Conservation (phyloP, 2,888 invertebrate genomes). For the Pachymerium ferrugineum region DNA sequence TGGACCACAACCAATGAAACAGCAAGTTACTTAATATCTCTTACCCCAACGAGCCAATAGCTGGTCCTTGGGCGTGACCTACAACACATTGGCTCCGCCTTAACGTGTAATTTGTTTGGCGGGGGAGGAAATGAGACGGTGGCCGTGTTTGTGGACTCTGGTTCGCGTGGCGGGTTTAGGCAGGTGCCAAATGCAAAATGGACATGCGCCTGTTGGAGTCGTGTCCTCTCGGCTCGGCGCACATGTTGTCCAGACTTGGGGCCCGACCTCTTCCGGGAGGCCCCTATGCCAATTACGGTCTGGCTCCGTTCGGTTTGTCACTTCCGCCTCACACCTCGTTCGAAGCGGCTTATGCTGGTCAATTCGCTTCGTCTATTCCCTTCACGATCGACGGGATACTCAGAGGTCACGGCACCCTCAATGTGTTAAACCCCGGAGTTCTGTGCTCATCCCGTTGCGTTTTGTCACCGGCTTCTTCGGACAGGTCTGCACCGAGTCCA, state of each 20-base stretch:
- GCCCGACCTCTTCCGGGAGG: background rate
- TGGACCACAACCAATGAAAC: background rate
- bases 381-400: slow-evolving; percentile 13
- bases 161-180: slow-evolving; percentile 13
- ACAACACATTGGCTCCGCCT: background rate
- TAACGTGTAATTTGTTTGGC: slow-evolving; percentile 1
- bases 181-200: slow-evolving; percentile 8
- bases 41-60: background rate
- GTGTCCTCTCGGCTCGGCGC: slow-evolving; percentile 13
- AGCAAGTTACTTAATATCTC: background rate
- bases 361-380: slow-evolving; percentile 4
- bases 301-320: background rate
- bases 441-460: background rate
- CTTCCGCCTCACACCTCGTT: slow-evolving; percentile 4
- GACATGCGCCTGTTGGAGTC: slow-evolving; percentile 9
- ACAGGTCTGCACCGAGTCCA: background rate
- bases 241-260: background rate
- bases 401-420: background rate
- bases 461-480: background rate
- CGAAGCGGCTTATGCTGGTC: background rate
- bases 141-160: background rate
- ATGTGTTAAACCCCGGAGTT: background rate
- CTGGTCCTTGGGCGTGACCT: background rate
- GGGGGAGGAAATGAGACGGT: slow-evolving; percentile 8
- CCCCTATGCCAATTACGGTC: background rate